phyloP scores from a whole-genome alignment of 2,113 vertebrate species.

The Melanotaenia duboulayi region DNA sequence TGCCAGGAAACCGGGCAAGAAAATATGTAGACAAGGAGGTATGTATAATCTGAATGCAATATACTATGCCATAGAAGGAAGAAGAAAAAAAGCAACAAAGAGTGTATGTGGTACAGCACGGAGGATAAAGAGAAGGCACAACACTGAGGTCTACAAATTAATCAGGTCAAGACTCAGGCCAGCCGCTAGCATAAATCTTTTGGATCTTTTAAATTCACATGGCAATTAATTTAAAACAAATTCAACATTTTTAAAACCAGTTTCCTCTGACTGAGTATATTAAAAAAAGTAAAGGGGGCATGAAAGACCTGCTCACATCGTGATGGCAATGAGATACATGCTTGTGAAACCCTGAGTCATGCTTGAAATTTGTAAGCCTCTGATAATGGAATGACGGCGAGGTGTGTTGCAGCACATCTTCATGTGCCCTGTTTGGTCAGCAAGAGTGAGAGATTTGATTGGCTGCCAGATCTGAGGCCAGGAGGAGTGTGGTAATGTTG shows the following conservation, averaged over 20 bases:
- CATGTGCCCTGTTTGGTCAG: slow-evolving; percentile 39
- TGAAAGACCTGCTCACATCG: neutral
- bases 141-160: slow-evolving; percentile 60
- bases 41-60: slow-evolving; percentile 89
- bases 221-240: slow-evolving; percentile 25
- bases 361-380: slow-evolving; percentile 47
- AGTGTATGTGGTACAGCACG: slow-evolving; percentile 14
- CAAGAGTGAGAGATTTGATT: slow-evolving; percentile 40
- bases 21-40: slow-evolving; percentile 99
- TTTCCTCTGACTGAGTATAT: no score
- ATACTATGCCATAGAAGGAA: slow-evolving; percentile 43
- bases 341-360: slow-evolving; percentile 33
- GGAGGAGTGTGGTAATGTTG: slow-evolving; percentile 62
- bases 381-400: neutral
- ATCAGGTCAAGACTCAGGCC: slow-evolving; percentile 38
- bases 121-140: neutral
- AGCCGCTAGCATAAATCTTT: slow-evolving; percentile 17
- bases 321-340: slow-evolving; percentile 14
- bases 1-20: slow-evolving; percentile 99
- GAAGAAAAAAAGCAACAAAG: neutral
- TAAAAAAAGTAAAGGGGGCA: no score
- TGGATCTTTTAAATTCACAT: slow-evolving; percentile 15
- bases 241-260: neutral
- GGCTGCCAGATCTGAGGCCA: slow-evolving; percentile 72
- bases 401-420: slow-evolving; percentile 4